These are phyloP conservation scores for Dicentrarchus labrax DNA, from an alignment of 2,113 vertebrate species.

Conservation along the genomic window DNA sequence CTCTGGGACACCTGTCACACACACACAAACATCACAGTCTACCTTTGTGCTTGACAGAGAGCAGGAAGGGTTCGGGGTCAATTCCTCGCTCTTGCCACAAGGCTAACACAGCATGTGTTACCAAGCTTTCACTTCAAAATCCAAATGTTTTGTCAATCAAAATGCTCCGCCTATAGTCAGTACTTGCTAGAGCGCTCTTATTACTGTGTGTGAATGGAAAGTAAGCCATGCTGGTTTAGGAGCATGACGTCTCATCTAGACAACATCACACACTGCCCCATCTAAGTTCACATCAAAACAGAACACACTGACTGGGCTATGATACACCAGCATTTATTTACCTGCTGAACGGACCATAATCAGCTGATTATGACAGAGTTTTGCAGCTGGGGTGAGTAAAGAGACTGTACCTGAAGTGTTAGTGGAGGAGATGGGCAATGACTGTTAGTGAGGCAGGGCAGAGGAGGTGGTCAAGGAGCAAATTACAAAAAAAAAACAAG, in stretches of 20 bases:
- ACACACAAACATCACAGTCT: constrained; percentile 66
- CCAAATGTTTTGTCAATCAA: not conserved
- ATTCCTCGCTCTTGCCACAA: not conserved
- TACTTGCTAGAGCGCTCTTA: not conserved
- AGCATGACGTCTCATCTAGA: constrained; percentile 25
- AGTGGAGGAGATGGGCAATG: constrained; percentile 57
- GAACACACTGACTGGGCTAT: constrained; percentile 27
- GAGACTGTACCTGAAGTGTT: constrained; percentile 77
- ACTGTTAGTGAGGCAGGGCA: constrained; percentile 57
- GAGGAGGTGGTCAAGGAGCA: constrained; percentile 18
- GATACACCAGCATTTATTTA: constrained; percentile 60
- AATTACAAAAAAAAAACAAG: not conserved
- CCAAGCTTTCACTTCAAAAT: not conserved
- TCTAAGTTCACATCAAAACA: constrained; percentile 55
- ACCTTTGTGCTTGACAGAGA: constrained; percentile 69
- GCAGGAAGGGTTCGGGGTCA: not conserved
- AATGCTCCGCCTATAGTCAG: not conserved
- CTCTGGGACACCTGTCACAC: constrained; percentile 87
- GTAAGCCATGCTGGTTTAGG: constrained; percentile 5
- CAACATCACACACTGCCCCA: constrained; percentile 26
- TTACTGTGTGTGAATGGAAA: not conserved
- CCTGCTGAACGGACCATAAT: constrained; percentile 74
- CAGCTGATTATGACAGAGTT: constrained; percentile 79
- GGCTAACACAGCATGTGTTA: not conserved
- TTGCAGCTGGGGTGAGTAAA: constrained; percentile 80